A percentile compares a stretch with the other conserved stretches of the same genome.
These are phyloP conservation scores for Pterocles orientalis DNA, from an alignment of 2,113 vertebrate species.

Conservation along the genomic window DNA sequence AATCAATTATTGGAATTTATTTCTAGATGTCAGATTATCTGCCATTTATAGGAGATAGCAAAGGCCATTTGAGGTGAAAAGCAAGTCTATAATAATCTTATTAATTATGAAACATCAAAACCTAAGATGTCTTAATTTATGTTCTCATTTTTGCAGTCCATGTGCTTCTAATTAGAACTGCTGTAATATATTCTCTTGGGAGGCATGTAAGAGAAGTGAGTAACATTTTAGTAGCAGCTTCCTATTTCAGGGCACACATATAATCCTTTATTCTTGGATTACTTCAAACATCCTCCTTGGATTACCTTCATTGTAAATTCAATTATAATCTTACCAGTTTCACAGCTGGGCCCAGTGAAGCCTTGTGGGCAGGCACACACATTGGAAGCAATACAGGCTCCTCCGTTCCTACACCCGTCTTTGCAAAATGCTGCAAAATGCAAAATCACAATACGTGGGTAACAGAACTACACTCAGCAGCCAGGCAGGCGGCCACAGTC, in stretches of 20 bases:
- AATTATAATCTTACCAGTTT: slow-evolving; percentile 85
- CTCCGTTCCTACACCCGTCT: slow-evolving; percentile 92
- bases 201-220: neutral
- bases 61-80: slow-evolving; percentile 21
- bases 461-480: neutral
- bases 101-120: slow-evolving; percentile 47
- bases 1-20: neutral
- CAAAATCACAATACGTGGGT: slow-evolving; percentile 10
- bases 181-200: neutral
- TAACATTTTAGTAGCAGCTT: neutral
- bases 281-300: slow-evolving; percentile 6
- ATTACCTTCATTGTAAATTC: slow-evolving; percentile 13
- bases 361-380: slow-evolving; percentile 94
- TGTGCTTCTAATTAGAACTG: slow-evolving; percentile 27
- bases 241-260: neutral
- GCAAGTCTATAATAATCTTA: slow-evolving; percentile 9
- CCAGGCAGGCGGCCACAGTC: neutral
- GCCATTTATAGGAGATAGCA: neutral
- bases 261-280: slow-evolving; percentile 48
- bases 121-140: neutral
- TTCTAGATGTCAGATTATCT: slow-evolving; percentile 11
- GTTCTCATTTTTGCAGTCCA: slow-evolving; percentile 23
- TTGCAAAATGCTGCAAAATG: slow-evolving; percentile 90
- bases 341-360: slow-evolving; percentile 93
- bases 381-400: slow-evolving; percentile 91